Evolutionary conservation across 2,113 vertebrate species (phyloP), one percentile per base, ranked within the genome.

Genomic region (Seriola quinqueradiata): DNA sequence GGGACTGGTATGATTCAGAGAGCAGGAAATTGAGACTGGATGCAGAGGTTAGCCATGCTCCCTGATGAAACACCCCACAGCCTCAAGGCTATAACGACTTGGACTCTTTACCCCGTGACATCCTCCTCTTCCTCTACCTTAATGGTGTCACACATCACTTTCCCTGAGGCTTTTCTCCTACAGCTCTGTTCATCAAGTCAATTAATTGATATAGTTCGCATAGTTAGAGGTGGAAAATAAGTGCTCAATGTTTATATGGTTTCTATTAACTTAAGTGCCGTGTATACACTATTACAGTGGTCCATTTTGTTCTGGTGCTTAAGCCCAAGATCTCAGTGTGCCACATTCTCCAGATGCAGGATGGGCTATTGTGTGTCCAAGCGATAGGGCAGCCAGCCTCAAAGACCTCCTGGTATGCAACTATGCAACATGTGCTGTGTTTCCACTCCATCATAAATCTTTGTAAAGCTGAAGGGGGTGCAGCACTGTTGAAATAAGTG

Each of bases 21-120:
- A 87, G 84, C 89, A 90, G 85, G 89, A 93, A 92, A 91, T 92
- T 21, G 42, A 91, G 69, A 91, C 75, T 77, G 83, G 90, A 92
- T 83, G 81, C 77, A 82, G 72, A 81, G 58, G 90, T 92, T 83
- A 87, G 85, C 65, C 19, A 17, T 54, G 79, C 61, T 83, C 81
- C 81, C 79, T 57, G 61, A 83, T 85, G 76, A 79, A 90, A 72
- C 34, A 44, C 69, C 64, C 59, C 60, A 61, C 72, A 70, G 78
- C 75, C 80, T 60, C 4, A 13, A 87, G 74, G 69, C 74, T 42
- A 78, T 70, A 54, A 54, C 28, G 25, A 83, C 79, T 75, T 52
- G 50, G 77, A 61, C 75, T 82, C 69, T 70, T 75, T 79, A 85
- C 70, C 61, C 69, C 6, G 16, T 74, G 34, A 79, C 77, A 74